Base-by-base conservation (phyloP, 1,140 invertebrate genomes). In the Drosophila leontia region DNA sequence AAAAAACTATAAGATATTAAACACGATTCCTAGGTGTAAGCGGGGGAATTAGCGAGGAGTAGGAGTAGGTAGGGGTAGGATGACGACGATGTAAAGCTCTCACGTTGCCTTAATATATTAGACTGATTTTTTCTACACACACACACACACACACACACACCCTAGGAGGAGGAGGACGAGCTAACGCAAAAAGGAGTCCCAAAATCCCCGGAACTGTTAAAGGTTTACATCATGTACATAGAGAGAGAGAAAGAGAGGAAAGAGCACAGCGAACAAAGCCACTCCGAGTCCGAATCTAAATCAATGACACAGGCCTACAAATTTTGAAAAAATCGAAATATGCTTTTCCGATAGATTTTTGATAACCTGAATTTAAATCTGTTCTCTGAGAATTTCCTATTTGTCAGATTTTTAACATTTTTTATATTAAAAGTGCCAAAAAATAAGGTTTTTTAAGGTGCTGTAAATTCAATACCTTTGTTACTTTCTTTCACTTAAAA, bases 61-160 rank as follows among this genome's bases (percentile, higher is more conserved):
- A 35, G 41, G 37, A 59, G 56, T 29, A 53, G 13, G 56, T 29
- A 53, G 13, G 34, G 42, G 48, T 47, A 47, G 45, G 26, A 83
- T 57, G 70, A 75, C 62, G 69, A 76, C 71, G 48, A 78, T 85
- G 80, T 76, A 78, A 91, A 91, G 91, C 91, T 92, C 91, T 92
- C 91, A 92, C 83, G 91, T 92, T 92, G 91, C 91, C 91, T 92
- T 92, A 92, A 92, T 91, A 85, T 67, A 91, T 92, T 92, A 92
- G 91, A 92, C 91, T 92, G 91, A 92, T 92, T 92, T 92, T 92
- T 90, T 91, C 75, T 87, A 87, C 75, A 87, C 80, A 68, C 76
- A 47, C 32, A 26, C 15, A 42, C 12, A 78, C 41, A 75, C 68
- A 57, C 9, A 35, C 29, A 39, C 13, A 67, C 48, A 39, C 23